Evolutionary conservation across 2,797 vertebrate species (phyloP).

Genomic region (Spondyliosoma cantharus): DNA sequence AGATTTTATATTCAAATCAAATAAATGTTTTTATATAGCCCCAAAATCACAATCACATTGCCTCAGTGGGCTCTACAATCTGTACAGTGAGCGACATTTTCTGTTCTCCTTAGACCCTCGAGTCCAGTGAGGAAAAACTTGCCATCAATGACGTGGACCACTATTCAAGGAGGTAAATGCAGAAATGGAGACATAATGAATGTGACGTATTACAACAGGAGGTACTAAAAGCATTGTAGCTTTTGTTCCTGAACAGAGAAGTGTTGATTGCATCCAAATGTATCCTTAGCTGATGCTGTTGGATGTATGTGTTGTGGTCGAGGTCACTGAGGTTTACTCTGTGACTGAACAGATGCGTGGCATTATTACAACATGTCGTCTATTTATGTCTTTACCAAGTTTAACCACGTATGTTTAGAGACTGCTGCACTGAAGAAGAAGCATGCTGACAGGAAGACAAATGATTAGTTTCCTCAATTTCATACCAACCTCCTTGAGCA

Average conservation of each 20-base stretch:
- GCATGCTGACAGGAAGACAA: constrained; percentile 6
- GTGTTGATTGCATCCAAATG: background rate
- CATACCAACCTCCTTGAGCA: constrained; percentile 89
- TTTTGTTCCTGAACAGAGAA: background rate
- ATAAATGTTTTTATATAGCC: no score
- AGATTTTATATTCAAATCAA: background rate
- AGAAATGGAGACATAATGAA: background rate
- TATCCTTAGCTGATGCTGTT: background rate
- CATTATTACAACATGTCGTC: background rate
- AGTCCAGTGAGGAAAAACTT: no score
- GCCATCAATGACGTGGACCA: no score
- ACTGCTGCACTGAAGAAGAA: constrained; percentile 2
- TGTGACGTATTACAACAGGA: background rate
- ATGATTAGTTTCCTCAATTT: constrained; percentile 4
- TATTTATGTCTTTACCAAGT: constrained; percentile 9
- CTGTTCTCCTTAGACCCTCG: no score
- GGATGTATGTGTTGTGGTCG: background rate
- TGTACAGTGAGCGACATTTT: no score
- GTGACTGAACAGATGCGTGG: background rate
- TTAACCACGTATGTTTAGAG: background rate
- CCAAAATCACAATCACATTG: no score
- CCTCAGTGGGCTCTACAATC: no score
- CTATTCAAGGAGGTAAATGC: background rate
- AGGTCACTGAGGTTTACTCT: background rate
- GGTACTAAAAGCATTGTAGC: background rate